phyloP scores from a whole-genome alignment of 2,888 invertebrate genomes.

The Coelogynopora nodosa region DNA sequence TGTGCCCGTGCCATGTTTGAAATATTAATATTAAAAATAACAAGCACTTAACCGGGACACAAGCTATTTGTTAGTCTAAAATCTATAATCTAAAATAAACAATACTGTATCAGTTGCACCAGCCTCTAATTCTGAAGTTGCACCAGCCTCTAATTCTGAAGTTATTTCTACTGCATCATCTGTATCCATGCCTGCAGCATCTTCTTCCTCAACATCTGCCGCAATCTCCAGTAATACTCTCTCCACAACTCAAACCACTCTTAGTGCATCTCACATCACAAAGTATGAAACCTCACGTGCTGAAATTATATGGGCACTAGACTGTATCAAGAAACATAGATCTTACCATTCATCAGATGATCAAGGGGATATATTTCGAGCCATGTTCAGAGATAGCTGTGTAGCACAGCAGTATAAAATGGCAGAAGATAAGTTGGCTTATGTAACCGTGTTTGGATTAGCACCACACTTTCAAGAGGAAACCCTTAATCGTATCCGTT shows the following conservation, averaged over 20 bases:
- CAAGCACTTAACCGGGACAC: no score
- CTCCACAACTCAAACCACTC: slow-evolving; percentile 43
- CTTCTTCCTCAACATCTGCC: slow-evolving; percentile 30
- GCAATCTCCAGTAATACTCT: slow-evolving; percentile 34
- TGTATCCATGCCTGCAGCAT: neutral
- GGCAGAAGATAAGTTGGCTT: neutral
- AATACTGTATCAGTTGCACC: neutral
- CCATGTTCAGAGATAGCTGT: neutral
- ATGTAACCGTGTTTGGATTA: neutral
- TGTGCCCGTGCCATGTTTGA: no score
- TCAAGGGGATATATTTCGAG: neutral
- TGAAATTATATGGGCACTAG: slow-evolving; percentile 32
- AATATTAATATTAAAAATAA: no score
- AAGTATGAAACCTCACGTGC: slow-evolving; percentile 19
- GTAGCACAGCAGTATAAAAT: neutral
- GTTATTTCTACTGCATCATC: neutral
- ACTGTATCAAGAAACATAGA: slow-evolving; percentile 12
- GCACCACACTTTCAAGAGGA: neutral
- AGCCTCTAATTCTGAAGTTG: neutral
- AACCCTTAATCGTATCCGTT: neutral
- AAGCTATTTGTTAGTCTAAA: no score
- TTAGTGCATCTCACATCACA: slow-evolving; percentile 39
- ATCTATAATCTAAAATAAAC: no score
- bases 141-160: neutral
- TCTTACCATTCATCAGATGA: slow-evolving; percentile 35